These are phyloP conservation scores for Plecotus auritus DNA, from an alignment of 2,113 vertebrate genomes.

Conservation along the genomic window DNA sequence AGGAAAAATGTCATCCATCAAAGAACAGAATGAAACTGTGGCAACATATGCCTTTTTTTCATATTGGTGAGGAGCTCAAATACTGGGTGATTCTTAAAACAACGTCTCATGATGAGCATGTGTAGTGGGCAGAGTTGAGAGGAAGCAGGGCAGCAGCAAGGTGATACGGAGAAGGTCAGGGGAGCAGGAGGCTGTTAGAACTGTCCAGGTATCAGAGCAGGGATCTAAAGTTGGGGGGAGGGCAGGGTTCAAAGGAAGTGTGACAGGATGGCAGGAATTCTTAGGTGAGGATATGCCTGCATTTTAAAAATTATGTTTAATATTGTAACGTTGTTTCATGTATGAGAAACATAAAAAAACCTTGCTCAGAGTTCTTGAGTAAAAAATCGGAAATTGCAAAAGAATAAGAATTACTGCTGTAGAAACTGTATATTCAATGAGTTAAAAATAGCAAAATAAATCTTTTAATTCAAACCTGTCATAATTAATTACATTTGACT, in stretches of 20 bases:
- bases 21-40: neutral
- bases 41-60: neutral
- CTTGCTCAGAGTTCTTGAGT: neutral
- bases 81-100: neutral
- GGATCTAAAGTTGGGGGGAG: neutral
- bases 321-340: neutral
- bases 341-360: neutral
- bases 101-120: neutral
- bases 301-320: neutral
- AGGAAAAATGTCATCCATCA: neutral
- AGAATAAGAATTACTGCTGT: neutral
- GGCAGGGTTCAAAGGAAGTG: too few relatives aligned
- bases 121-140: neutral
- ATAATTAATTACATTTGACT: neutral
- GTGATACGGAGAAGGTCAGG: neutral
- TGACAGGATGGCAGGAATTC: neutral
- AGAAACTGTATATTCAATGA: neutral
- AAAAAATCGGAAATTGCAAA: neutral
- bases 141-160: neutral
- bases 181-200: neutral
- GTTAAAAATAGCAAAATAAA: conserved; percentile 18
- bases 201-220: neutral
- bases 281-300: neutral
- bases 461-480: neutral
- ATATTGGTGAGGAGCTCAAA: neutral